phyloP scores from a whole-genome alignment of 1,140 invertebrate genomes.

The Papilio polytes region DNA sequence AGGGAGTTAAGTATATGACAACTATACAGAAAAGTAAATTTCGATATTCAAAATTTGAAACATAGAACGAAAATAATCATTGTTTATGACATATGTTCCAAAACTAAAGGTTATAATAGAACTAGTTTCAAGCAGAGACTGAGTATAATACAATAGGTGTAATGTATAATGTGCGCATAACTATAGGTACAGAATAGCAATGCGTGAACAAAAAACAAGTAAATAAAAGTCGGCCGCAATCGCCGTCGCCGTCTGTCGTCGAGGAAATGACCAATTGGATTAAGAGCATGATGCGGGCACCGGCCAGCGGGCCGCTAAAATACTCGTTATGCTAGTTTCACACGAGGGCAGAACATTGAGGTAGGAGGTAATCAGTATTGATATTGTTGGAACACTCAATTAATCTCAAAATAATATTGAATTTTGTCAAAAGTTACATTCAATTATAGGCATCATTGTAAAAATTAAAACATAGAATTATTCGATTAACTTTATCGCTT shows the following conservation, averaged over 20 bases:
- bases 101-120: too few species aligned
- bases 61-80: too few species aligned
- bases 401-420: too few species aligned
- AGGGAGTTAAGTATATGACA: neutral
- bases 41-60: too few species aligned
- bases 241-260: constrained; percentile 47
- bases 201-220: constrained; percentile 49
- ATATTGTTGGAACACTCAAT: too few species aligned
- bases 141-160: too few species aligned
- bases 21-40: too few species aligned
- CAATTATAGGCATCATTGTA: neutral
- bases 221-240: constrained; percentile 47
- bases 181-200: neutral
- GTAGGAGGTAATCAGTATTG: neutral
- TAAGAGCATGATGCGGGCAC: constrained; percentile 53
- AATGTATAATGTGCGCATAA: too few species aligned
- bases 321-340: constrained; percentile 36
- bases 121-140: too few species aligned
- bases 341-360: neutral
- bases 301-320: constrained; percentile 42
- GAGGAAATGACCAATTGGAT: constrained; percentile 51
- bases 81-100: too few species aligned
- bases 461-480: too few species aligned
- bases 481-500: too few species aligned
- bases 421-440: neutral